A percentile compares a stretch with the other conserved stretches of the same genome.
Evolutionary conservation across 2,888 invertebrate species (phyloP).

Genomic region (Agrilus mali): DNA sequence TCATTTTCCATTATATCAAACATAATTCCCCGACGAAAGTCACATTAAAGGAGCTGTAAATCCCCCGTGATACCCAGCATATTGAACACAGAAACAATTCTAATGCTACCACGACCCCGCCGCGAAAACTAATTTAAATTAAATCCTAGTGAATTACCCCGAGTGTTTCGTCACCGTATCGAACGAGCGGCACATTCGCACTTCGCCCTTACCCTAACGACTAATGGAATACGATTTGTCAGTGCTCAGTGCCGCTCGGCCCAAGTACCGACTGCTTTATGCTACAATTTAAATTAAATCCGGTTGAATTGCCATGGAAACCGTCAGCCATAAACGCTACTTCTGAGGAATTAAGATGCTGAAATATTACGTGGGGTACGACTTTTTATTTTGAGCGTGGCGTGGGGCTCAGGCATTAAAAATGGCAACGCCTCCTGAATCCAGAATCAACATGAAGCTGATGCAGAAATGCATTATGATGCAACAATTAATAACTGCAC

Average conservation of each 20-base stretch:
- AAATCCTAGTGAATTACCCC: constrained; percentile 62
- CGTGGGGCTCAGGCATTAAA: too few species aligned
- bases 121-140: constrained; percentile 59
- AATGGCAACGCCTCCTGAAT: too few species aligned
- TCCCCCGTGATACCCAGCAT: constrained; percentile 19
- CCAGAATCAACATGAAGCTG: too few species aligned
- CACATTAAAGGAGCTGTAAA: constrained; percentile 14
- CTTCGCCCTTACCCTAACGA: too few species aligned
- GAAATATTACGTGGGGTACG: neutral
- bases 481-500: too few species aligned
- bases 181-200: constrained; percentile 13
- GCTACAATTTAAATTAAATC: constrained; percentile 34
- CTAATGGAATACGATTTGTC: constrained; percentile 1
- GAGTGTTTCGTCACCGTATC: constrained; percentile 16
- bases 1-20: constrained; percentile 13
- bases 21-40: constrained; percentile 11
- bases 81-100: constrained; percentile 27
- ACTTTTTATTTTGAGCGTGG: neutral
- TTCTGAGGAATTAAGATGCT: constrained; percentile 14
- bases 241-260: constrained; percentile 18
- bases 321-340: constrained; percentile 26
- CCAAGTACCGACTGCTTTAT: constrained; percentile 15
- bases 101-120: constrained; percentile 27
- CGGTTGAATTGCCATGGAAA: constrained; percentile 34
- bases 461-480: too few species aligned